Conservation (phyloP, 2,888 invertebrate species). For the Osedax fenrisi region DNA sequence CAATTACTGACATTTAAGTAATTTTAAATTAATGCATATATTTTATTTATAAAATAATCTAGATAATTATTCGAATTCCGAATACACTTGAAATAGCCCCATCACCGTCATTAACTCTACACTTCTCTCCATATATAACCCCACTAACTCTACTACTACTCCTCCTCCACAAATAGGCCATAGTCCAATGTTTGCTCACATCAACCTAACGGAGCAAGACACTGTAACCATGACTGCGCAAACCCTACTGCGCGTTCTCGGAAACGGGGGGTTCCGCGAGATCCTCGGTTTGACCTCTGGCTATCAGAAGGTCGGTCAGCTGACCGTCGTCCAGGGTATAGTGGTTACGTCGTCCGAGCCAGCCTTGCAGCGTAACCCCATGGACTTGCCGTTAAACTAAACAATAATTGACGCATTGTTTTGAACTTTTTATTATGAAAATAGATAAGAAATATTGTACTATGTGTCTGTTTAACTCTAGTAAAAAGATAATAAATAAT, state of each 20-base stretch:
- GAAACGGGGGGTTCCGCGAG: constrained; percentile 81
- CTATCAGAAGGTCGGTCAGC: background rate
- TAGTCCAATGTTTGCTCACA: background rate
- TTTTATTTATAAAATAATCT: no score
- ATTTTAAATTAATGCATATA: no score
- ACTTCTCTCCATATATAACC: background rate
- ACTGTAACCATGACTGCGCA: constrained; percentile 84
- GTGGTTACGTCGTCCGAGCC: background rate
- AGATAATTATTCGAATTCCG: no score
- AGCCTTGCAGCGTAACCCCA: background rate
- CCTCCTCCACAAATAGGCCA: background rate
- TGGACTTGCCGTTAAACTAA: background rate
- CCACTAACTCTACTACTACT: background rate
- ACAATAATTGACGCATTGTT: background rate
- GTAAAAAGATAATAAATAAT: background rate
- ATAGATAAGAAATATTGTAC: background rate
- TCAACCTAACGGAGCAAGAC: constrained; percentile 54
- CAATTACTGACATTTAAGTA: no score
- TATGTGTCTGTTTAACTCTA: background rate
- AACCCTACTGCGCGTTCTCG: constrained; percentile 72
- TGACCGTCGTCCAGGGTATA: background rate
- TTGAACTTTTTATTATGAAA: background rate
- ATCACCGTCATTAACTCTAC: no score
- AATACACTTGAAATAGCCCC: no score
- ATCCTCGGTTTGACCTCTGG: constrained; percentile 57